Conservation (phyloP, 2,888 invertebrate species). For the Stegophylla sp. region DNA sequence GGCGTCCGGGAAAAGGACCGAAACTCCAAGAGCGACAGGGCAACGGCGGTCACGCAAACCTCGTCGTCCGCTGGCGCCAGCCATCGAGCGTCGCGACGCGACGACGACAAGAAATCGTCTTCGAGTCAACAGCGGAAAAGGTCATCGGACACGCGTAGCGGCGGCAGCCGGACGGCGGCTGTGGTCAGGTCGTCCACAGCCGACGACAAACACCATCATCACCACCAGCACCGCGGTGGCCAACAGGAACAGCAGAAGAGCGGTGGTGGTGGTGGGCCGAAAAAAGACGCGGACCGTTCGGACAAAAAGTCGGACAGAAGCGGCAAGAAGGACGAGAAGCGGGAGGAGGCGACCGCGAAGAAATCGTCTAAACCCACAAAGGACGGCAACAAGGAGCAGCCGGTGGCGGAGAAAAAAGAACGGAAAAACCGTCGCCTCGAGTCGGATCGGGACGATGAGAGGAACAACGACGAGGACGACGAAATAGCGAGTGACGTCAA, state of each 20-base stretch:
- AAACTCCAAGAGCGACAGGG: constrained; percentile 30
- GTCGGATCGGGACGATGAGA: constrained; percentile 71
- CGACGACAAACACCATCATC: background rate
- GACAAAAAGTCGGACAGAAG: constrained; percentile 49
- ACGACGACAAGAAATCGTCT: constrained; percentile 59
- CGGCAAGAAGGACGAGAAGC: constrained; percentile 61
- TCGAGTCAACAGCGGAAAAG: constrained; percentile 59
- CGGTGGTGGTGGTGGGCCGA: constrained; percentile 8
- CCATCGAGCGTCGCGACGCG: constrained; percentile 45
- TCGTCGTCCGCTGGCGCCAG: background rate
- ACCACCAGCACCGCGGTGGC: constrained; percentile 55
- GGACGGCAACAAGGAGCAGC: too few species aligned
- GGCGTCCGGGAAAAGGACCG: constrained; percentile 23
- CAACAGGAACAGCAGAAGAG: constrained; percentile 3
- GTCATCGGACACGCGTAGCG: constrained; percentile 35
- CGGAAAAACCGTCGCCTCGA: constrained; percentile 33
- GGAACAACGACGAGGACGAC: constrained; percentile 67
- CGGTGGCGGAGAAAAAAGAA: constrained; percentile 62
- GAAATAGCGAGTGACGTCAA: constrained; percentile 64
- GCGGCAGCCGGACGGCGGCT: too few species aligned
- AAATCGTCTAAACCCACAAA: constrained; percentile 61
- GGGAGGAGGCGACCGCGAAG: constrained; percentile 49
- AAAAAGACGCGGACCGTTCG: constrained; percentile 43
- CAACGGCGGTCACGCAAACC: background rate
- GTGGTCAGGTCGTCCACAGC: too few species aligned